Base-by-base conservation (phyloP, 2,888 invertebrate genomes). In the Chloroclysta siterata region DNA sequence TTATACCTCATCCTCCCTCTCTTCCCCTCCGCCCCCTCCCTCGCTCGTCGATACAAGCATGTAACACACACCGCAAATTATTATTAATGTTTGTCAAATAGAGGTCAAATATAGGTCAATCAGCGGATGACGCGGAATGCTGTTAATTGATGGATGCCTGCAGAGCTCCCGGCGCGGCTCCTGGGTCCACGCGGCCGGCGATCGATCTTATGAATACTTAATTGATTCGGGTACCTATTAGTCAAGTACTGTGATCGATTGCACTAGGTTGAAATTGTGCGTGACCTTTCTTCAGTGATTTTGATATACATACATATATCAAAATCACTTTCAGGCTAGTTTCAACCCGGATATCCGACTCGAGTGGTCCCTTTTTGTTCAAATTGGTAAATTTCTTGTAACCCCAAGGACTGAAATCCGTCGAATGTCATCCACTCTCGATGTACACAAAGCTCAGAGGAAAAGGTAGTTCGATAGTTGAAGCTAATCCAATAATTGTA, bases 401-500 rank as follows among this genome's bases (percentile, higher is more conserved):
- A 14, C 6, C 15, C 39, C 11, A 41, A 53, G 33, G 33, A 41
- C 15, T 29, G 6, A 47, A 46, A 33, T 44, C 46, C 36, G 13
- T 48, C 5, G 8, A 2, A 13, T 46, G 29, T 3, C 22, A 0
- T 41, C 33, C 8, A 29, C 15, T 46, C 36, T 51, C 47, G 28
- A 53, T 44, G 33, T 33, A 46, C 41, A 10, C 22, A 14, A 39
- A 51, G 59, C 50, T 39, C 42, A 55, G 44, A 33, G 54, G 7
- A 44, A 8, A 5, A 46, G 15, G 11, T 17, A 46, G 15, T 46
- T 46, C 47, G 41, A n/a, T 51, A 41, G 54, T 52, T 55, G 44
- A 28, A 50, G 53, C 46, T 60, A 56, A 60, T 61, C 61, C 58
- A 59, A 62, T 67, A 46, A 67, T 64, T 56, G 56, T 62, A 62